Percentiles rank a stretch among this genome's conserved stretches.
Conservation (phyloP, 2,113 vertebrate genomes). For the Myrmecobius fasciatus region DNA sequence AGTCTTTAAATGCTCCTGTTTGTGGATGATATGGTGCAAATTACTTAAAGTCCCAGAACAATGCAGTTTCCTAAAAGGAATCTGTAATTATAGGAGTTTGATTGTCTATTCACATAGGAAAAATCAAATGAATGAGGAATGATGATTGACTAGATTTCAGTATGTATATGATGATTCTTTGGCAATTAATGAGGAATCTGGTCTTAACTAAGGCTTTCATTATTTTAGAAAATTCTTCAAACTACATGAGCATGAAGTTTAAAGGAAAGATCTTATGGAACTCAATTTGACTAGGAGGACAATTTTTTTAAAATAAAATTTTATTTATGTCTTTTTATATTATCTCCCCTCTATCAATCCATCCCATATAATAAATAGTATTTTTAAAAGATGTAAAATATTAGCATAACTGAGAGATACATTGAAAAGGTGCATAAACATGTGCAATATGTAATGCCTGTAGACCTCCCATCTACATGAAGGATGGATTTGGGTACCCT, state of each 20-base stretch:
- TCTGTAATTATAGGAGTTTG: not conserved
- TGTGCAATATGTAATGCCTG: not conserved
- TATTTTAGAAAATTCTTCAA: not conserved
- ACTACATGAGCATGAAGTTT: not conserved
- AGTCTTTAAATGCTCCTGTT: not conserved
- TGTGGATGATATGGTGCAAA: not conserved
- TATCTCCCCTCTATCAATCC: not conserved
- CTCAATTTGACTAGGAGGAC: not conserved
- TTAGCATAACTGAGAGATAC: not conserved
- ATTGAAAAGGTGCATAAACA: not conserved
- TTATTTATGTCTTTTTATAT: not conserved
- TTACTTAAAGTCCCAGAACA: not conserved
- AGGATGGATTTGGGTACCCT: not conserved
- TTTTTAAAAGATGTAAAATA: not conserved
- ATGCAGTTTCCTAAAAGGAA: not conserved
- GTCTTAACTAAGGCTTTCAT: not conserved
- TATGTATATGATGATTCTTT: not conserved
- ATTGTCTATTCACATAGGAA: not conserved
- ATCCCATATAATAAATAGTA: not conserved
- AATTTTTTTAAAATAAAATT: not conserved
- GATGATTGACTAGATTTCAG: not conserved
- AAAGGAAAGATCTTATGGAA: not conserved
- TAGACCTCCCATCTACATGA: not conserved
- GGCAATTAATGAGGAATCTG: not conserved
- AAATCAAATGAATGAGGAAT: not conserved